These are phyloP conservation scores for Tyrannus savana DNA, from an alignment of 2,113 vertebrate species.

Conservation along the genomic window DNA sequence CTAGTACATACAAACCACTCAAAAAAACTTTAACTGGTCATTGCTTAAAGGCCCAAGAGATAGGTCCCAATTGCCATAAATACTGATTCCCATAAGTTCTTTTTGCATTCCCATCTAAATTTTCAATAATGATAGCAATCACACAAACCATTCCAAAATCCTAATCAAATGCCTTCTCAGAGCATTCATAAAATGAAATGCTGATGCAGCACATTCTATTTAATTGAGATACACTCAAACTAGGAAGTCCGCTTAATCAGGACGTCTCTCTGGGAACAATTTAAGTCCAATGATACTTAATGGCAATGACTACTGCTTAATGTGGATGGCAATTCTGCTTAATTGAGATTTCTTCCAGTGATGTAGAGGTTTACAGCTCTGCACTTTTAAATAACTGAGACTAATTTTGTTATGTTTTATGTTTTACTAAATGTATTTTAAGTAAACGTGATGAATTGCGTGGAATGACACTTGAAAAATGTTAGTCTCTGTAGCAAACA, in stretches of 20 bases:
- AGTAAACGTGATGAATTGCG: constrained; percentile 12
- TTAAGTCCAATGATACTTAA: constrained; percentile 68
- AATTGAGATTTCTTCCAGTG: constrained; percentile 56
- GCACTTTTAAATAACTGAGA: constrained; percentile 60
- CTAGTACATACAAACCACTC: not conserved
- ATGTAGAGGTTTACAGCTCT: constrained; percentile 40
- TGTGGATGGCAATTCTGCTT: constrained; percentile 63
- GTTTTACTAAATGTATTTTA: constrained; percentile 39
- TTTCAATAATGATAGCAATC: constrained; percentile 58
- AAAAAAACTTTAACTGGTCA: not conserved
- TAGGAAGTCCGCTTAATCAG: constrained; percentile 65
- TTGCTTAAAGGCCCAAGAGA: not conserved
- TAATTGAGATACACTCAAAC: constrained; percentile 62
- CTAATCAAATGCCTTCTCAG: constrained; percentile 40
- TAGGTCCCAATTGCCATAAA: not conserved
- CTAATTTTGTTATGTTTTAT: constrained; percentile 35
- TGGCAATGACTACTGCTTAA: constrained; percentile 68
- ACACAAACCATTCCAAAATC: constrained; percentile 56
- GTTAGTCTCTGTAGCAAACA: not conserved
- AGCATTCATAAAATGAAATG: constrained; percentile 54
- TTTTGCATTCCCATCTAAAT: constrained; percentile 20
- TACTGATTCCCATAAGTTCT: not conserved
- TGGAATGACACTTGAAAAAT: constrained; percentile 6
- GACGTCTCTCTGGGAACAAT: constrained; percentile 58
- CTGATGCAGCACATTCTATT: constrained; percentile 50